These are phyloP conservation scores for Chiridota heheva DNA, from an alignment of 35 echinoderm and acorn worm genomes.

Conservation along the genomic window DNA sequence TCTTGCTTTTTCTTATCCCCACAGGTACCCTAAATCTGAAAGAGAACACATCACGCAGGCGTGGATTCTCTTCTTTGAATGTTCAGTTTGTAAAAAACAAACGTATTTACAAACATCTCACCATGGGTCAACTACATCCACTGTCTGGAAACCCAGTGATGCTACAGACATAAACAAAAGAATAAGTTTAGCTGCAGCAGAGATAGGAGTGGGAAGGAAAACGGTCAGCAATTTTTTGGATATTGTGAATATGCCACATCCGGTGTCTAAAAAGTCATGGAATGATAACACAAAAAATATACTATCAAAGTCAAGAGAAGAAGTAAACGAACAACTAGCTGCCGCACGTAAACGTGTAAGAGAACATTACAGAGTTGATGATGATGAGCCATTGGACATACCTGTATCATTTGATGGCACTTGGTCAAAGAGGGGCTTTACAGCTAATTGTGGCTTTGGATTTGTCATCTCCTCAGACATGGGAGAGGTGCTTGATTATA, in stretches of 20 bases:
- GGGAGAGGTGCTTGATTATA: conserved; percentile 53
- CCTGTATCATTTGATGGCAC: conserved; percentile 66
- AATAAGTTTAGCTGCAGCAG: neutral
- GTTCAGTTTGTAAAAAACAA: neutral
- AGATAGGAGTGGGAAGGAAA: neutral
- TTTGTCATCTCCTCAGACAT: conserved; percentile 62
- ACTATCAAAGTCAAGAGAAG: neutral
- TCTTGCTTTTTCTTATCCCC: no score
- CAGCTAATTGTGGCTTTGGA: conserved; percentile 51
- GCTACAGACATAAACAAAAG: neutral
- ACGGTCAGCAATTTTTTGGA: neutral
- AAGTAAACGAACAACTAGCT: neutral
- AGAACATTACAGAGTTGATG: neutral
- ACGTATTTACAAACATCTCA: neutral
- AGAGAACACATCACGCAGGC: no score
- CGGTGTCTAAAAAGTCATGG: neutral
- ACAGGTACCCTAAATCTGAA: no score
- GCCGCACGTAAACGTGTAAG: neutral
- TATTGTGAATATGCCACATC: neutral
- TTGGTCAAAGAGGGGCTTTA: conserved; percentile 46
- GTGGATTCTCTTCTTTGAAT: no score
- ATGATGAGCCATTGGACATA: conserved; percentile 21
- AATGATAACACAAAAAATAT: neutral
- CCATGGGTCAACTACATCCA: neutral
- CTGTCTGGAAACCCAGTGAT: neutral